phyloP scores from a whole-genome alignment of 1,140 invertebrate genomes.

The Drosophila ohnishii region DNA sequence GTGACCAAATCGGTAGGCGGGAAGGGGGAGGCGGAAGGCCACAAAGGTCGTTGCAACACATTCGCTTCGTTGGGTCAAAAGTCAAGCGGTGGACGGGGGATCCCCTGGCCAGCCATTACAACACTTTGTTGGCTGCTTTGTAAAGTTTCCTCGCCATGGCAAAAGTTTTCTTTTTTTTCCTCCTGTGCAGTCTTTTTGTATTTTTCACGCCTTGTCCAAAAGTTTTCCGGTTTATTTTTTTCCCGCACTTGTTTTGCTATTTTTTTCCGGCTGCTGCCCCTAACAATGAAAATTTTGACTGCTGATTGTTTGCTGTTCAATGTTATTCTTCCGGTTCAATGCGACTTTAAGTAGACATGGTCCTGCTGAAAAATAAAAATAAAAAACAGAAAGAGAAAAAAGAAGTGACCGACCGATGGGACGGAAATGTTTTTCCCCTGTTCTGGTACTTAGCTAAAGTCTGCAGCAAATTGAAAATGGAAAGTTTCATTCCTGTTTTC shows the following conservation, averaged over 20 bases:
- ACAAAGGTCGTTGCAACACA: slow-evolving; percentile 78
- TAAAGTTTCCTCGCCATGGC: slow-evolving; percentile 56
- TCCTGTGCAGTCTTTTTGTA: slow-evolving; percentile 52
- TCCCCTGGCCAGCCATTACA: slow-evolving; percentile 65
- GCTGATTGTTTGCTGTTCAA: slow-evolving; percentile 76
- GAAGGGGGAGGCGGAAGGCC: slow-evolving; percentile 38
- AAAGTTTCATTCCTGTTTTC: slow-evolving; percentile 52
- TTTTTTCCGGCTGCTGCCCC: slow-evolving; percentile 27
- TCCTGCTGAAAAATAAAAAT: background rate
- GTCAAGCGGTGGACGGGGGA: slow-evolving; percentile 46
- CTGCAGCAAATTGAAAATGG: slow-evolving; percentile 73
- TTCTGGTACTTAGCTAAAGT: slow-evolving; percentile 48
- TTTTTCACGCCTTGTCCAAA: slow-evolving; percentile 75
- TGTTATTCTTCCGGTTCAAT: slow-evolving; percentile 72
- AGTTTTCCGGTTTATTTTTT: slow-evolving; percentile 46
- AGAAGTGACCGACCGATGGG: background rate
- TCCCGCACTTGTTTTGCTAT: slow-evolving; percentile 35
- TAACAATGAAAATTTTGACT: slow-evolving; percentile 74
- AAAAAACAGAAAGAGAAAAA: slow-evolving; percentile 8
- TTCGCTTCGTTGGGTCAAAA: slow-evolving; percentile 68
- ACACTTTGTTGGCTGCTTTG: slow-evolving; percentile 76
- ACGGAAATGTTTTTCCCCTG: slow-evolving; percentile 26
- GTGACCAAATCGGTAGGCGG: slow-evolving; percentile 38
- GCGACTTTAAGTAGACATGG: slow-evolving; percentile 58
- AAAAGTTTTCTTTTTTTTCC: slow-evolving; percentile 42